Evolutionary conservation across 2,113 vertebrate genomes (phyloP).

Genomic region (Cebidichthys violaceus): DNA sequence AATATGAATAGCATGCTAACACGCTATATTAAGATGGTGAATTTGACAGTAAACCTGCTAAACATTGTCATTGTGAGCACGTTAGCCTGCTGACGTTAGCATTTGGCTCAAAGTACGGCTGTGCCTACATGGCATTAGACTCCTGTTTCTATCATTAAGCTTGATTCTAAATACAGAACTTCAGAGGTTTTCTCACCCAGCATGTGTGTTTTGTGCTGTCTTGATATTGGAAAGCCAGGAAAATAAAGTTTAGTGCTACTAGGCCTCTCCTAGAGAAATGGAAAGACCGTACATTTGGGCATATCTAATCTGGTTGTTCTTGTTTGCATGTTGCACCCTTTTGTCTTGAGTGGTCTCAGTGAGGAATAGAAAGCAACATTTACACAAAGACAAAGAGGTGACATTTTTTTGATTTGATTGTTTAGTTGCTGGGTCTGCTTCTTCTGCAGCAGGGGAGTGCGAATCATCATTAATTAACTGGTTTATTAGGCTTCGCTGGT

Average conservation of each 20-base stretch:
- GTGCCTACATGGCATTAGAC: not conserved
- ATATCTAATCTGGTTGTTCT: not conserved
- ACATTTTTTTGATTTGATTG: slow-evolving; percentile 14
- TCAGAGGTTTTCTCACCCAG: not conserved
- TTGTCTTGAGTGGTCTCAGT: not conserved
- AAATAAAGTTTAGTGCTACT: not conserved
- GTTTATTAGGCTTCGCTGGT: slow-evolving; percentile 45
- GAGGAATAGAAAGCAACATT: slow-evolving; percentile 1
- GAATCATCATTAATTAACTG: slow-evolving; percentile 62
- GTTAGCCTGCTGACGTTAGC: not conserved
- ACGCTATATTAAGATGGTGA: too few species aligned
- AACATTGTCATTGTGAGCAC: not conserved
- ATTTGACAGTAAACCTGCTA: too few species aligned
- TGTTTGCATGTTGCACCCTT: not conserved
- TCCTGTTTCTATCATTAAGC: not conserved
- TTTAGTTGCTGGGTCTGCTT: slow-evolving; percentile 10
- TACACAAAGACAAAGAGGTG: not conserved
- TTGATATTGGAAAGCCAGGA: not conserved
- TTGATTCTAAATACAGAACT: not conserved
- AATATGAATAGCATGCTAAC: too few species aligned
- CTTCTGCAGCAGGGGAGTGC: slow-evolving; percentile 19
- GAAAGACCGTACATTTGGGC: not conserved
- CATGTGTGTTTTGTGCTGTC: not conserved
- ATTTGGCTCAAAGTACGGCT: not conserved
- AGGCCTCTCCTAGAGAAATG: not conserved